Base-by-base conservation (phyloP, 2,888 invertebrate species). In the Yponomeuta cagnagella region DNA sequence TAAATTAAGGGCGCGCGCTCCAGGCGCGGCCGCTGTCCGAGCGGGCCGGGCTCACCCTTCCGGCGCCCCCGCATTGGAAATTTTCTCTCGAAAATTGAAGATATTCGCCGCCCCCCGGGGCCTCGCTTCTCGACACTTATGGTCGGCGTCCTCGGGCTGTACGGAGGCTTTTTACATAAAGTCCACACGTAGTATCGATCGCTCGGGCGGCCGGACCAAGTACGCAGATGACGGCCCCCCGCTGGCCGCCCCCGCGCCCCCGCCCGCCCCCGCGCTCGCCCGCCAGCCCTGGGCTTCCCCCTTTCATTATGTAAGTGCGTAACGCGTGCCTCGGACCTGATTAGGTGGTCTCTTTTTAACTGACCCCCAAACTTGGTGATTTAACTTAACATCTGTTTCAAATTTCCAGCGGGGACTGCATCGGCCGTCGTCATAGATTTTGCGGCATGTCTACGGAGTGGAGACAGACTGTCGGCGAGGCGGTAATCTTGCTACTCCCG, bases 291-390 rank as follows among this genome's bases (percentile, higher is more conserved):
- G 52, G 78, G 76, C 81, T 84, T 83, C 87, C 91, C 91, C 91
- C 91, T 90, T 90, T 92, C 91, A 92, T 92, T 92, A 92, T 91
- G 90, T 92, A 92, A 92, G 91, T 90, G 91, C 91, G 91, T 90
- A 90, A 92, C 90, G 91, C 90, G 90, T 90, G 91, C 87, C 89
- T 87, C 86, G 89, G 89, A 89, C 90, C 90, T 91, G 91, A 92
- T 92, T 90, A 91, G 86, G 87, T 84, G 86, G 86, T 86, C 90
- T 89, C 89, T 90, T 92, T 91, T 91, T 90, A 90, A 92, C 90
- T 90, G 91, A 90, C 90, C 90, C 88, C 72, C 37, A n/a, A 23
- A 70, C 43, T 63, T 64, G 10, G 65, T n/a, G 48, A 48, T 48
- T 64, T 64, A 30, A 31, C n/a, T 15, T 33, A 12, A 31, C 15